Evolutionary conservation across 1,140 invertebrate genomes (phyloP), one percentile per base, ranked within the genome.

Genomic region (Euschistus heros): DNA sequence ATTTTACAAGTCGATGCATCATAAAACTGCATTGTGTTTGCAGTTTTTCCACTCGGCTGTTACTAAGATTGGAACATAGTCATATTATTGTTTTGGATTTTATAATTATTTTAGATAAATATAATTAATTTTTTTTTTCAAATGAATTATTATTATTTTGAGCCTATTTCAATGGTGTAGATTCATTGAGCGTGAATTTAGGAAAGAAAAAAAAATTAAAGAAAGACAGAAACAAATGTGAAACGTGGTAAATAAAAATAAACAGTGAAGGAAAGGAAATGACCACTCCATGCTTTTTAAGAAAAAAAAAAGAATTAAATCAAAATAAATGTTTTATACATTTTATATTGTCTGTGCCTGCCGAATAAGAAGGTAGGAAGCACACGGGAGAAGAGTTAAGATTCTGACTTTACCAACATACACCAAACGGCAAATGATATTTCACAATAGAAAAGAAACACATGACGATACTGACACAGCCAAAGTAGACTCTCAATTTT

Each of bases 381-480:
- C 59, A 54, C 18, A 37, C 18, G 42, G 44, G 59, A 61, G 47
- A 37, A 64, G 66, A 64, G 66, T 63, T 64, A 42, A 67, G 62
- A 63, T 46, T 67, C 62, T 63, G 66, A 55, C 47, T 62, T 52
- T 44, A 47, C 13, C 30, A 42, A 59, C 52, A 57, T 44, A 44
- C 47, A 59, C 26, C 52, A 22, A 24, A 59, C 22, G 37, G 27
- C 52, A 42, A 64, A 55, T 33, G 64, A 27, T 50, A 66, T 37
- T 61, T 18, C 37, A 61, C n/a, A 61, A 61, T 61, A 61, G 46
- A 66, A 62, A 66, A 65, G 20, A 66, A 26, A 67, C 66, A 67
- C 66, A 64, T 37, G 62, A 67, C 54, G 62, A 60, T 55, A 59
- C 30, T 33, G 55, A 67, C 61, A 67, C 66, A 67, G 52, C 42